phyloP scores from a whole-genome alignment of 2,888 invertebrate species.

The Cataglyphis cursor region DNA sequence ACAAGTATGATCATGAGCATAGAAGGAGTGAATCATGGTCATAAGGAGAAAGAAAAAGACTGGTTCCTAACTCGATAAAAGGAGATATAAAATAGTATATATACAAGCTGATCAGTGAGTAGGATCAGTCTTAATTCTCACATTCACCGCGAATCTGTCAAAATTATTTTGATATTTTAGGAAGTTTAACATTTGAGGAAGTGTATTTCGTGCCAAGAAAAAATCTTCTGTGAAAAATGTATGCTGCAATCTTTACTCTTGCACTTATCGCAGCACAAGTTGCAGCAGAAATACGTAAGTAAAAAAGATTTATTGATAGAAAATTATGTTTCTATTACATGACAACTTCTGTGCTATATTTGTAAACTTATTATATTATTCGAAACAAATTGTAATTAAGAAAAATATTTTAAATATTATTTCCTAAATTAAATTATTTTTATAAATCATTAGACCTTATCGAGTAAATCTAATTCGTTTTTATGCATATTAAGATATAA shows the following conservation, averaged over 20 bases:
- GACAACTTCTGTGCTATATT: not conserved
- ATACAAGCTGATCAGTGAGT: slow-evolving; percentile 9
- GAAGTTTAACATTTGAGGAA: not conserved
- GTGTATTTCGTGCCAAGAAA: not conserved
- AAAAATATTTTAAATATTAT: not conserved
- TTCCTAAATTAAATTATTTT: not conserved
- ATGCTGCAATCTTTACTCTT: not conserved
- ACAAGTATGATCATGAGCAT: not conserved
- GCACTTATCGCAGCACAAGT: not conserved
- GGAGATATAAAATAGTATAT: not conserved
- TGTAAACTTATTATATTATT: not conserved
- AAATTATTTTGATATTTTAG: not conserved
- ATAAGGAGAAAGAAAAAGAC: not conserved
- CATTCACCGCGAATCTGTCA: not conserved
- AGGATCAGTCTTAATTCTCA: not conserved
- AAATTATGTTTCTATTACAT: not conserved
- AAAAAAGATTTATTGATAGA: not conserved
- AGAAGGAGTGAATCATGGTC: not conserved
- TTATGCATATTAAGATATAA: not conserved
- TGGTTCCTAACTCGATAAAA: not conserved
- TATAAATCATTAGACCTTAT: not conserved
- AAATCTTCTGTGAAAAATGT: not conserved
- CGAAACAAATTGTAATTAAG: not conserved
- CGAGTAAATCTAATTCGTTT: not conserved
- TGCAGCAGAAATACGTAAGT: slow-evolving; percentile 20